Conservation (phyloP, 2,888 invertebrate genomes). For the Buathra laborator region DNA sequence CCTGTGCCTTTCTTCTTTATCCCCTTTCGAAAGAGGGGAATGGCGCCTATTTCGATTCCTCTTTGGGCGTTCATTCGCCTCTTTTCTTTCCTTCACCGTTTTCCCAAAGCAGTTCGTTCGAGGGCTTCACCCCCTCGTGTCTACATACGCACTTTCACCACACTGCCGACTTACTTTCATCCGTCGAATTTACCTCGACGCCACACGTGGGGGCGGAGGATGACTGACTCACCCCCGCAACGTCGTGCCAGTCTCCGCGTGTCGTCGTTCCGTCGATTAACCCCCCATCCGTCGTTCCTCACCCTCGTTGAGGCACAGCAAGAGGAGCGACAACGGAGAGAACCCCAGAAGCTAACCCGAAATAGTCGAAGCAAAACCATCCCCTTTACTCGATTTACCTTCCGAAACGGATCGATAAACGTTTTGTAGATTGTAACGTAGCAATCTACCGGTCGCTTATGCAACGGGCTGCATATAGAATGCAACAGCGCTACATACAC, state of each 20-base stretch:
- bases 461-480: slow-evolving; percentile 32
- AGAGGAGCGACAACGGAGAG: slow-evolving; percentile 20
- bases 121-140: background rate
- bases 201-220: background rate
- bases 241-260: slow-evolving; percentile 51
- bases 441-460: slow-evolving; percentile 39
- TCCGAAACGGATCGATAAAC: slow-evolving; percentile 59
- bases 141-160: slow-evolving; percentile 23
- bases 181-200: slow-evolving; percentile 31
- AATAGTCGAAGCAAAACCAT: slow-evolving; percentile 43
- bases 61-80: slow-evolving; percentile 28
- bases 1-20: slow-evolving; percentile 2
- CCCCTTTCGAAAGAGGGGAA: background rate
- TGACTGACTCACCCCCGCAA: slow-evolving; percentile 41
- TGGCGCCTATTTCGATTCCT: slow-evolving; percentile 34
- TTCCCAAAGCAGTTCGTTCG: background rate
- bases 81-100: slow-evolving; percentile 8
- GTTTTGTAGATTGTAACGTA: slow-evolving; percentile 67
- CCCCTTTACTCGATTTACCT: slow-evolving; percentile 55
- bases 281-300: slow-evolving; percentile 45
- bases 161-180: slow-evolving; percentile 32
- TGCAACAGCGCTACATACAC: slow-evolving; percentile 11
- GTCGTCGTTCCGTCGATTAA: slow-evolving; percentile 71
- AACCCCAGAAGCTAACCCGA: slow-evolving; percentile 17
- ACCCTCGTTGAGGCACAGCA: slow-evolving; percentile 37